Evolutionary conservation across 2,888 invertebrate species (phyloP).

Genomic region (Azorinus chamasolen): DNA sequence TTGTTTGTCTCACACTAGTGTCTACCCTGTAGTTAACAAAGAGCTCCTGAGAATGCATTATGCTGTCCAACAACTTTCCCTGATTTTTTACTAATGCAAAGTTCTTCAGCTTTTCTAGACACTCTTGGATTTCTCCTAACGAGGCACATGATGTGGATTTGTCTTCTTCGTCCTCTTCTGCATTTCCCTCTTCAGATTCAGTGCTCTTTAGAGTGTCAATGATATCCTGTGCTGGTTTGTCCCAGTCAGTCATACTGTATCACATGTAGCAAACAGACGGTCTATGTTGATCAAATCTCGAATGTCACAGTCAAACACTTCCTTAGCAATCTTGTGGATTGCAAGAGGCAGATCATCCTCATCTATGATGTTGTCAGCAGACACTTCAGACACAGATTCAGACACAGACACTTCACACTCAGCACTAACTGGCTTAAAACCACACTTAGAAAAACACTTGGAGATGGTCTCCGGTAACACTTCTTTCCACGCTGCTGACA

Average conservation of each 20-base stretch:
- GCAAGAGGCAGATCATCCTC: constrained; percentile 16
- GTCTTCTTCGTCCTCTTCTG: background rate
- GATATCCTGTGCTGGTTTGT: constrained; percentile 13
- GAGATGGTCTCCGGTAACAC: background rate
- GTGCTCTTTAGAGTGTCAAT: background rate
- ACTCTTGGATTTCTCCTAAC: background rate
- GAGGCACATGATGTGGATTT: background rate
- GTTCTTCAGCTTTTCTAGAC: background rate
- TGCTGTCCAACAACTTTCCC: background rate
- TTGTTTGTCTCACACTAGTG: constrained; percentile 11
- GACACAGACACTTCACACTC: too few species aligned
- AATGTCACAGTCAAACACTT: constrained; percentile 24
- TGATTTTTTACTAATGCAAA: constrained; percentile 1
- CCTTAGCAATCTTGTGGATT: constrained; percentile 13
- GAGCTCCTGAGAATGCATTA: constrained; percentile 6
- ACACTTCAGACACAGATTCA: too few species aligned
- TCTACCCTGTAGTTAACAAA: background rate
- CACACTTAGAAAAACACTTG: constrained; percentile 19
- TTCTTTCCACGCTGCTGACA: constrained; percentile 9
- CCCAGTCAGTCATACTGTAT: constrained; percentile 33
- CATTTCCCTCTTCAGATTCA: background rate
- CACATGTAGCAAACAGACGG: constrained; percentile 19
- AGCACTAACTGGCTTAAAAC: too few species aligned
- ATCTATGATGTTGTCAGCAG: too few species aligned
- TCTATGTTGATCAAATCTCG: constrained; percentile 17